A percentile compares a stretch with the other conserved stretches of the same genome.
phyloP scores from a whole-genome alignment of 2,888 invertebrate genomes.

The Erebia aethiops region DNA sequence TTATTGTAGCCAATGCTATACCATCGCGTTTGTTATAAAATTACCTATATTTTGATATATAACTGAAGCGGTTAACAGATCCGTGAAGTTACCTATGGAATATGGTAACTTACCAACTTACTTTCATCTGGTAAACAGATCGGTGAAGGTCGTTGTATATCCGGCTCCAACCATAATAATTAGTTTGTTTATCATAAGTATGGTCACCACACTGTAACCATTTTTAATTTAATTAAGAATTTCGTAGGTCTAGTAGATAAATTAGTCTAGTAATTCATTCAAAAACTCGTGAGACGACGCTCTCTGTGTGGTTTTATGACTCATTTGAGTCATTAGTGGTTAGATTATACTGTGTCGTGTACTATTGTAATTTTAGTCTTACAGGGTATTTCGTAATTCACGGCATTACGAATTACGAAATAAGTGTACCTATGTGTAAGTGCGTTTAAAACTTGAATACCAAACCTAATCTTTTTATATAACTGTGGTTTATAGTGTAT shows the following conservation, averaged over 20 bases:
- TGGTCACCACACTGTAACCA: not conserved
- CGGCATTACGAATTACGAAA: not conserved
- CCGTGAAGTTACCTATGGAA: too few relatives aligned
- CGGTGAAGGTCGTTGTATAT: too few relatives aligned
- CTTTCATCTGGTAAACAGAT: too few relatives aligned
- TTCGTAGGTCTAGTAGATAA: not conserved
- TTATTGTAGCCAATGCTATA: too few relatives aligned
- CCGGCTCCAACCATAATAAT: too few relatives aligned
- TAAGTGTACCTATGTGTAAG: not conserved
- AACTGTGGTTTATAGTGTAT: too few relatives aligned
- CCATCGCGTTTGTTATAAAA: too few relatives aligned
- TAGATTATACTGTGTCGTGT: constrained; percentile 1
- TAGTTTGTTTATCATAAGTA: not conserved
- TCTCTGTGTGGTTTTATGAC: constrained; percentile 14
- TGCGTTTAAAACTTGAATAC: not conserved
- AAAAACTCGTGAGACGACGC: constrained; percentile 9
- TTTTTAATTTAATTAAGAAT: not conserved
- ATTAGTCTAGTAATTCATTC: constrained; percentile 6
- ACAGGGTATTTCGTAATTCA: constrained; percentile 6
- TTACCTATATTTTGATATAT: too few relatives aligned
- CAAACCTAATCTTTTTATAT: not conserved
- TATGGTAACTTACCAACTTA: too few relatives aligned
- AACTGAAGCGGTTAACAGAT: too few relatives aligned
- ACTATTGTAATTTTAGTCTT: constrained; percentile 2
- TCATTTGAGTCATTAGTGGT: constrained; percentile 19